These are phyloP conservation scores for Piprites chloris DNA, from an alignment of 2,113 vertebrate species.

Conservation along the genomic window DNA sequence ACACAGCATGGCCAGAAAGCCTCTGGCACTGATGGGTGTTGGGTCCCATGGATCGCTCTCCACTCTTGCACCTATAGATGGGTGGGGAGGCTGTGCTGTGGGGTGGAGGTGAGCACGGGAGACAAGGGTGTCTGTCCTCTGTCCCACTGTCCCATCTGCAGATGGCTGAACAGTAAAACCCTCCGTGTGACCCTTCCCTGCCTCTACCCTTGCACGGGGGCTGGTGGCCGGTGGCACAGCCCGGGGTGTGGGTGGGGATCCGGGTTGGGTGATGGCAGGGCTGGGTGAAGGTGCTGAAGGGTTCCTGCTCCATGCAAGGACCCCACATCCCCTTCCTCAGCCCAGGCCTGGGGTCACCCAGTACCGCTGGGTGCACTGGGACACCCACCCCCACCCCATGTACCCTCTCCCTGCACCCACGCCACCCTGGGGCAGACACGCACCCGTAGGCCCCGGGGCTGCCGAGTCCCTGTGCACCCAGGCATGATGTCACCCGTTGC, in stretches of 20 bases:
- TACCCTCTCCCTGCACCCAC: not conserved
- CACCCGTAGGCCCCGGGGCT: not conserved
- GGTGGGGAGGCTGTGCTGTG: not conserved
- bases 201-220: not conserved
- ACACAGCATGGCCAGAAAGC: accelerated
- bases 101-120: not conserved
- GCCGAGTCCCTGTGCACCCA: constrained; percentile 15
- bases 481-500: constrained; percentile 65
- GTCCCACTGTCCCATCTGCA: not conserved
- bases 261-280: not conserved
- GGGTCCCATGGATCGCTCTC: not conserved
- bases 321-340: not conserved
- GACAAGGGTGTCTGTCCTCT: not conserved
- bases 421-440: not conserved
- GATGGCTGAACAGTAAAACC: not conserved
- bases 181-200: not conserved
- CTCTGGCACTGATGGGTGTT: not conserved
- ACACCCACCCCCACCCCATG: accelerated
- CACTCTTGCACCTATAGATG: accelerated
- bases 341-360: not conserved
- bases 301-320: not conserved
- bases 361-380: not conserved
- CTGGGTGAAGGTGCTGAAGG: not conserved
- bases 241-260: accelerated
- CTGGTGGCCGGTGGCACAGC: not conserved